Percentiles rank a stretch among this genome's conserved stretches.
Evolutionary conservation across 2,113 vertebrate genomes (phyloP).

Genomic region (Nannobrachium achirus): DNA sequence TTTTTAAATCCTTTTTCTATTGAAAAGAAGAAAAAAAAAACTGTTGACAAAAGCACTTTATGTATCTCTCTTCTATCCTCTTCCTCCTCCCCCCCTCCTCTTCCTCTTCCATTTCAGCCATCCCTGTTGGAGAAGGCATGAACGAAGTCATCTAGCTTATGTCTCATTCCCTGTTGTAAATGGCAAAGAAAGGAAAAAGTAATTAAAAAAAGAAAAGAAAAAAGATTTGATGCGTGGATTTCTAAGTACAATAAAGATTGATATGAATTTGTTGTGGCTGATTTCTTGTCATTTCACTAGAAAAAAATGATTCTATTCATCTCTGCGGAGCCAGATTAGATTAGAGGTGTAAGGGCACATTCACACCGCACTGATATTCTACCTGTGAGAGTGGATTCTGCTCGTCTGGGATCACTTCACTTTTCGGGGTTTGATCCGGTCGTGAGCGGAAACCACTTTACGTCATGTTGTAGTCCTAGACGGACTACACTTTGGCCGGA

Average conservation of each 20-base stretch:
- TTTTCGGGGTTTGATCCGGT: no score
- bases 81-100: conserved; percentile 38
- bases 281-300: conserved; percentile 2
- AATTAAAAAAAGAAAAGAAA: conserved; percentile 62
- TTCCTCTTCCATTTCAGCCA: conserved; percentile 67
- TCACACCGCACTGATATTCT: not conserved
- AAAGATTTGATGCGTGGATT: conserved; percentile 83
- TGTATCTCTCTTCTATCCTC: conserved; percentile 77
- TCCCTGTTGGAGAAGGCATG: conserved; percentile 78
- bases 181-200: conserved; percentile 46
- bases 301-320: not conserved
- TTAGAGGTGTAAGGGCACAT: not conserved
- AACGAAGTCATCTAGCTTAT: conserved; percentile 64
- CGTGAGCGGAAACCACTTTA: no score
- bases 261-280: conserved; percentile 77
- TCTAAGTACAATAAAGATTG: conserved; percentile 88
- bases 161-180: conserved; percentile 74
- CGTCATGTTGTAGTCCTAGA: no score
- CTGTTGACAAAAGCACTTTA: conserved; percentile 86
- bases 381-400: not conserved
- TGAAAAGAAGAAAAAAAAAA: conserved; percentile 68
- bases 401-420: conserved; percentile 27
- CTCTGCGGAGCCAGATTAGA: not conserved
- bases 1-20: conserved; percentile 78
- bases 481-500: conserved; percentile 16